Percentiles rank a stretch among this genome's conserved stretches.
phyloP scores from a whole-genome alignment of 2,888 invertebrate genomes.

The Tricholauxania praeusta region DNA sequence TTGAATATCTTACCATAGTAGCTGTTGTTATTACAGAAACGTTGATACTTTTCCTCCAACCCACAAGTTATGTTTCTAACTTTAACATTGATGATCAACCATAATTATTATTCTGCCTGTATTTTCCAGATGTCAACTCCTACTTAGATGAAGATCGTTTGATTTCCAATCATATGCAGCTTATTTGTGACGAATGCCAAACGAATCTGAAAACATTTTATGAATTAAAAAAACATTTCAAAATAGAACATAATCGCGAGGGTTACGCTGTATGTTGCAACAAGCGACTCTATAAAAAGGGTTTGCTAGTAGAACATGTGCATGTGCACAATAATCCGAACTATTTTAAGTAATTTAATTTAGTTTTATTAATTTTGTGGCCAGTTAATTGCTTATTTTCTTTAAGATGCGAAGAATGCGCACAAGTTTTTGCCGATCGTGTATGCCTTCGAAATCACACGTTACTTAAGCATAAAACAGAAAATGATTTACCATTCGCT shows the following conservation, averaged over 20 bases:
- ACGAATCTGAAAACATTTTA: conserved; percentile 4
- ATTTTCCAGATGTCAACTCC: conserved; percentile 7
- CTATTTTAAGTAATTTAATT: conserved; percentile 28
- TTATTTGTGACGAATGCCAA: conserved; percentile 34
- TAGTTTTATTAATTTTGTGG: neutral
- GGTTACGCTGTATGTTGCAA: conserved; percentile 39
- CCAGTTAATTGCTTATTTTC: neutral
- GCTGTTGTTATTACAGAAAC: too few species aligned
- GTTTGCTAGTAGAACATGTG: conserved; percentile 37
- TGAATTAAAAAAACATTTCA: conserved; percentile 29
- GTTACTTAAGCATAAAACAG: conserved; percentile 28
- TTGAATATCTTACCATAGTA: too few species aligned
- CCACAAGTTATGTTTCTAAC: too few species aligned
- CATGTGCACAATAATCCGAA: conserved; percentile 38
- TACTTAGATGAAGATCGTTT: conserved; percentile 27
- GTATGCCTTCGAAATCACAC: conserved; percentile 36
- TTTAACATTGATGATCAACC: too few species aligned
- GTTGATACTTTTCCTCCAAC: too few species aligned
- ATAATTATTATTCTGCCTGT: too few species aligned
- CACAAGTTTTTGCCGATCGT: conserved; percentile 31
- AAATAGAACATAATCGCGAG: conserved; percentile 23
- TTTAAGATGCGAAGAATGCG: conserved; percentile 30
- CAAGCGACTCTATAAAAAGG: conserved; percentile 35
- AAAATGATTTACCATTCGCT: conserved; percentile 12
- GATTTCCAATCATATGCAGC: conserved; percentile 34